phyloP scores from a whole-genome alignment of 2,888 invertebrate species.

The Tenthredo amoena region DNA sequence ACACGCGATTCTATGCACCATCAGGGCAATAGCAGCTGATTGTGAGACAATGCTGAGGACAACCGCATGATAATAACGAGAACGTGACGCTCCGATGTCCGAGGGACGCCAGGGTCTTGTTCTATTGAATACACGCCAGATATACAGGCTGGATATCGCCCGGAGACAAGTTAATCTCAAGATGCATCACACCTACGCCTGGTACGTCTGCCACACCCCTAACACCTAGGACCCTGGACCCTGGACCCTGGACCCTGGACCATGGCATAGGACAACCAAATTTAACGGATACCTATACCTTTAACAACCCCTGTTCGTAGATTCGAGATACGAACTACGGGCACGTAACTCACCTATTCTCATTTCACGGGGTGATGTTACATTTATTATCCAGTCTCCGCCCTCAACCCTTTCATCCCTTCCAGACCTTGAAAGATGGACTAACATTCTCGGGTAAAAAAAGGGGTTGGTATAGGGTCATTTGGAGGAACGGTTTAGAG shows the following conservation, averaged over 20 bases:
- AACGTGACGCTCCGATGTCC: slow-evolving; percentile 35
- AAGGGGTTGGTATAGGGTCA: background rate
- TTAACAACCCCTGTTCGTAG: slow-evolving; percentile 40
- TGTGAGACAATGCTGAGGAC: slow-evolving; percentile 20
- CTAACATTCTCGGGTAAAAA: slow-evolving; percentile 14
- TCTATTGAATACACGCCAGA: slow-evolving; percentile 16
- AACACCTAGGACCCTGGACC: slow-evolving; percentile 11
- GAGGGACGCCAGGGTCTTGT: slow-evolving; percentile 25
- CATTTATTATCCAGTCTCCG: slow-evolving; percentile 49
- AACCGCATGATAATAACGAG: slow-evolving; percentile 31
- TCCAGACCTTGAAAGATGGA: background rate
- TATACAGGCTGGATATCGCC: slow-evolving; percentile 12
- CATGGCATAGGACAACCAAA: background rate
- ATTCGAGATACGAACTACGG: slow-evolving; percentile 44
- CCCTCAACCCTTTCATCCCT: slow-evolving; percentile 6
- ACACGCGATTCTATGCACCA: background rate
- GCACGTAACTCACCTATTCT: slow-evolving; percentile 40
- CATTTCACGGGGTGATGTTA: slow-evolving; percentile 50
- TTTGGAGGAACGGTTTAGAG: background rate
- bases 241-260: background rate
- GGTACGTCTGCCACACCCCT: slow-evolving; percentile 45
- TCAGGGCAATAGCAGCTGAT: background rate
- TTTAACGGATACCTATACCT: slow-evolving; percentile 3
- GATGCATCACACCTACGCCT: slow-evolving; percentile 52
- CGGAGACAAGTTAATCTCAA: slow-evolving; percentile 53